A percentile compares a stretch with the other conserved stretches of the same genome.
Conservation (phyloP, 2,113 vertebrate species). For the Ceyx cyanopectus region DNA sequence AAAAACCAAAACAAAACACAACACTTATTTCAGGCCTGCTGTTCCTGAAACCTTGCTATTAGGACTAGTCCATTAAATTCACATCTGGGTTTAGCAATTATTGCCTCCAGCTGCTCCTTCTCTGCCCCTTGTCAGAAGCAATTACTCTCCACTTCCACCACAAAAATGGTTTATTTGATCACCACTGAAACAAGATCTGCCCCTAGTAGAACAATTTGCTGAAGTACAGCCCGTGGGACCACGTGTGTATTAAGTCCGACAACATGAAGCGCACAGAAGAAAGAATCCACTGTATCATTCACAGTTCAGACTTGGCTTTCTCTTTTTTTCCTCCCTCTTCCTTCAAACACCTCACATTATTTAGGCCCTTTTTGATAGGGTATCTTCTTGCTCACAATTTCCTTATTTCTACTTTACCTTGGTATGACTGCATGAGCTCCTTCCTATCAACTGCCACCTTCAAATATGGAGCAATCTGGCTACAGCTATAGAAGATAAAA, state of each 20-base stretch:
- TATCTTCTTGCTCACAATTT: neutral
- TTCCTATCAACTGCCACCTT: neutral
- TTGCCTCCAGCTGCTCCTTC: slow-evolving; percentile 50
- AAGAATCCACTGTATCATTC: neutral
- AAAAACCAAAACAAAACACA: neutral
- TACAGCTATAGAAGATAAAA: neutral
- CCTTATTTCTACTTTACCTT: neutral
- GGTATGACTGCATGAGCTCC: neutral
- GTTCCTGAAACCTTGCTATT: neutral
- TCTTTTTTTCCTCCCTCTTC: neutral
- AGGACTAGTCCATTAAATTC: slow-evolving; percentile 17
- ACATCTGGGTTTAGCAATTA: slow-evolving; percentile 50
- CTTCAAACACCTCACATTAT: neutral
- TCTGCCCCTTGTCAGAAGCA: slow-evolving; percentile 45
- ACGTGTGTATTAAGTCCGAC: neutral
- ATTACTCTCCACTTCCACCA: slow-evolving; percentile 21
- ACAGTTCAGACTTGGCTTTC: neutral
- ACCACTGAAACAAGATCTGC: slow-evolving; percentile 5
- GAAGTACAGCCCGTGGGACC: neutral
- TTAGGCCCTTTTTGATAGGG: neutral
- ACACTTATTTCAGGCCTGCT: neutral
- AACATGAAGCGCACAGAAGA: neutral
- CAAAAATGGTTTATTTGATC: slow-evolving; percentile 54
- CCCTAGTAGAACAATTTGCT: slow-evolving; percentile 16
- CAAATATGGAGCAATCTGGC: neutral